Base-by-base conservation (phyloP, 35 echinoderm and acorn worm genomes). In the Ptychodera flava region DNA sequence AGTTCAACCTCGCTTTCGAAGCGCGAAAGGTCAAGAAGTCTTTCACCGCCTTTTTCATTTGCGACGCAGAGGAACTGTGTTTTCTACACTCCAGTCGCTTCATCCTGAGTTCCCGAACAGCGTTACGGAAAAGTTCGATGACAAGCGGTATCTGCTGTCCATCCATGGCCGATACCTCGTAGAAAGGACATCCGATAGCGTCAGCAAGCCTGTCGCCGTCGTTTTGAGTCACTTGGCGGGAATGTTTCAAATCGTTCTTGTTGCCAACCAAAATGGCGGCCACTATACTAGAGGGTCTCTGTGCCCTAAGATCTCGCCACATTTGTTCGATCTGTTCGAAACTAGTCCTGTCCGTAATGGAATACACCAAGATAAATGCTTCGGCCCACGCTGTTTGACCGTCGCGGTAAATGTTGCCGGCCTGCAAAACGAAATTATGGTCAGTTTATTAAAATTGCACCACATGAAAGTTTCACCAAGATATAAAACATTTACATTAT, bases 301-400 rank as follows among this genome's bases (percentile, higher is more conserved):
- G 91, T 30, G 90, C 88, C 10, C 87, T 88, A 22, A 83, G 77
- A 33, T 85, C 87, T 6, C 94, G 79, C 35, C 94, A 99, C 0
- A 94, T 78, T 16, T 93, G 87, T 81, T 90, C 89, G 1, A 99
- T 92, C 80, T 99, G 92, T 31, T 99, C 93, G 77, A 99, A 99
- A 82, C 96, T 99, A 76, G 87, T 82, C 12, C 88, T 77, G 80
- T 99, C 96, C 0, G 81, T 94, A n/a, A 94, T 94, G n/a, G 96
- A 99, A 77, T 99, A 99, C 6, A 94, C 96, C 0, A 99, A 91
- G 35, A 99, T 87, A n/a, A 94, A 92, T 16, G 96, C 96, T 28
- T 99, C 96, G 16, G 92, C 96, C 96, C 96, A 99, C 29, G 78
- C 30, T 0, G 78, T 77, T 16, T 90, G 75, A 0, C 83, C 88